Conservation (phyloP, 2,113 vertebrate species). For the Mus pahari region DNA sequence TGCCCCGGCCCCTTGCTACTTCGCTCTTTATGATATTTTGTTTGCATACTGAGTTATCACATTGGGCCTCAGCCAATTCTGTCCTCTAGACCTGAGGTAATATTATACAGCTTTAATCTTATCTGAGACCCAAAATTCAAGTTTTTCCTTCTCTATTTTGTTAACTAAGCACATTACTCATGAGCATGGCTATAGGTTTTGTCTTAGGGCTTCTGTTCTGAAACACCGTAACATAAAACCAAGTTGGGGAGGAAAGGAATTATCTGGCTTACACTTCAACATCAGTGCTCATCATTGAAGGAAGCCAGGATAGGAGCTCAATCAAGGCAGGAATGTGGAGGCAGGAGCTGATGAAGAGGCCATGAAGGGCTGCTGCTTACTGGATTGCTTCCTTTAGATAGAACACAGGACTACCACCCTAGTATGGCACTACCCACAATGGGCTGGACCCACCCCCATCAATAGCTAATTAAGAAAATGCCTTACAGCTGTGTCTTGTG, state of each 20-base stretch:
- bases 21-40: not conserved
- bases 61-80: not conserved
- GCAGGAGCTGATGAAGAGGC: not conserved
- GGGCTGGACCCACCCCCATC: no score
- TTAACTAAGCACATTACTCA: constrained; percentile 23
- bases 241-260: not conserved
- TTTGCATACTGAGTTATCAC: not conserved
- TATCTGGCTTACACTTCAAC: not conserved
- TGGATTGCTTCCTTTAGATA: not conserved
- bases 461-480: not conserved
- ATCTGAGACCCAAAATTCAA: not conserved
- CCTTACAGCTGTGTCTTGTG: not conserved
- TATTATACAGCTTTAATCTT: not conserved
- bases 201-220: not conserved
- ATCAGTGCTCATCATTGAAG: not conserved
- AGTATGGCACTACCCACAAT: not conserved
- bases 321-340: not conserved
- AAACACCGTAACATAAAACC: not conserved
- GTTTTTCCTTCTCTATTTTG: not conserved
- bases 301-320: no score
- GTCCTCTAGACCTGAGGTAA: not conserved
- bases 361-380: not conserved
- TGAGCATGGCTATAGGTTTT: not conserved
- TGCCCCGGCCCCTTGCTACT: not conserved
- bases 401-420: not conserved